A percentile compares a stretch with the other conserved stretches of the same genome.
Evolutionary conservation across 2,113 vertebrate species (phyloP).

Genomic region (human (Homo sapiens)): DNA sequence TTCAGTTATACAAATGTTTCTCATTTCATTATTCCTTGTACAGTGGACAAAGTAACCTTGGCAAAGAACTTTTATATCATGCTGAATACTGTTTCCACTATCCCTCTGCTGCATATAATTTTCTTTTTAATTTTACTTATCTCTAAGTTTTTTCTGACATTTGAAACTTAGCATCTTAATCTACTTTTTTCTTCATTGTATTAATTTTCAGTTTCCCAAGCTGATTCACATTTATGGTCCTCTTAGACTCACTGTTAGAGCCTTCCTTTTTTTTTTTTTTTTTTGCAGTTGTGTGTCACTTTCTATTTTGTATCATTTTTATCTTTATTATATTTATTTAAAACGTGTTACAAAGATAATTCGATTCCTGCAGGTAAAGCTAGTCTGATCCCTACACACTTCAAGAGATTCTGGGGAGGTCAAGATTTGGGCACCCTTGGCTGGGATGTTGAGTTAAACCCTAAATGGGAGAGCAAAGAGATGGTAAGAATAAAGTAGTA

Average conservation of each 20-base stretch:
- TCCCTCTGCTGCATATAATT: neutral
- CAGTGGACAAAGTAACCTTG: constrained; percentile 34
- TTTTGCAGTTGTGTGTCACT: constrained; percentile 17
- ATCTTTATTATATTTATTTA: constrained; percentile 55
- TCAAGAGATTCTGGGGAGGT: neutral
- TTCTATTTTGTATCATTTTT: constrained; percentile 61
- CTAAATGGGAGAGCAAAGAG: neutral
- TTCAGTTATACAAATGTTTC: neutral
- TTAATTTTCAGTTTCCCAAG: constrained; percentile 57
- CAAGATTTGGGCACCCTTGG: neutral
- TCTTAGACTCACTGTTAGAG: constrained; percentile 8
- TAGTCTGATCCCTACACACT: neutral
- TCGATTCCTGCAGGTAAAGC: neutral
- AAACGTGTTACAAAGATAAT: constrained; percentile 39
- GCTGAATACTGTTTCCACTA: neutral
- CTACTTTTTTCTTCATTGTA: constrained; percentile 63
- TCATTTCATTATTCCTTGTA: constrained; percentile 12
- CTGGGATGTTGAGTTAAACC: neutral
- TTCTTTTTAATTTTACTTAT: constrained; percentile 51
- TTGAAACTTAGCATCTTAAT: constrained; percentile 49
- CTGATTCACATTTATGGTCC: constrained; percentile 43
- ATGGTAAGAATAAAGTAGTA: neutral
- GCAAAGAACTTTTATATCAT: constrained; percentile 16
- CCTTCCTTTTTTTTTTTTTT: neutral
- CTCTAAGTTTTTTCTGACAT: constrained; percentile 54